Percentiles rank a stretch among this genome's conserved stretches.
Evolutionary conservation across 2,797 vertebrate genomes (phyloP).

Genomic region (Crax fasciolata): DNA sequence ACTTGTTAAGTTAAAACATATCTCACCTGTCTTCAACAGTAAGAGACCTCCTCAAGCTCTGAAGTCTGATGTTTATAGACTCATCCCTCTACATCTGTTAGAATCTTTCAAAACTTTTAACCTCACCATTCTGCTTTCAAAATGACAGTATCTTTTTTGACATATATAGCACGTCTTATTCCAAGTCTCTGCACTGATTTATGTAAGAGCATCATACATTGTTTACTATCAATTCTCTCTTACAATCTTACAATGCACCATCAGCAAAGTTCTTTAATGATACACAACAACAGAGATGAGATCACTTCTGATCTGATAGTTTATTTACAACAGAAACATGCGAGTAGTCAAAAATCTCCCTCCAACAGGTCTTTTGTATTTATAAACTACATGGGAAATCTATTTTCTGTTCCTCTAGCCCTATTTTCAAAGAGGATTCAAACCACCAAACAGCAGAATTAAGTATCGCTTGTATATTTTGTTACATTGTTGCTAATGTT

Average conservation of each 20-base stretch:
- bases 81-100: not conserved
- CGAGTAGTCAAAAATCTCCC: not conserved
- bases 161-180: not conserved
- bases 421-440: not conserved
- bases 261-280: not conserved
- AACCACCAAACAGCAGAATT: not conserved
- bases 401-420: not conserved
- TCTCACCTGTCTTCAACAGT: not conserved
- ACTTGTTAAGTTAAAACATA: rapidly evolving
- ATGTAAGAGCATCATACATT: not conserved
- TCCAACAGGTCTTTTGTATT: not conserved
- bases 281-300: not conserved
- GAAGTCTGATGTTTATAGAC: not conserved
- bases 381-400: not conserved
- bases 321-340: not conserved
- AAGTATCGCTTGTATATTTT: not conserved
- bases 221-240: not conserved
- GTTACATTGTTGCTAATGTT: not conserved
- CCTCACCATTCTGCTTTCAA: not conserved
- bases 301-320: not conserved
- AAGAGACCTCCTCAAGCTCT: not conserved
- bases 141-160: not conserved
- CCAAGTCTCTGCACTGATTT: not conserved
- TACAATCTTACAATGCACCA: not conserved
- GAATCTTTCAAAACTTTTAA: not conserved